Conservation (phyloP, 2,888 invertebrate species). For the Tanaodytes sp. region DNA sequence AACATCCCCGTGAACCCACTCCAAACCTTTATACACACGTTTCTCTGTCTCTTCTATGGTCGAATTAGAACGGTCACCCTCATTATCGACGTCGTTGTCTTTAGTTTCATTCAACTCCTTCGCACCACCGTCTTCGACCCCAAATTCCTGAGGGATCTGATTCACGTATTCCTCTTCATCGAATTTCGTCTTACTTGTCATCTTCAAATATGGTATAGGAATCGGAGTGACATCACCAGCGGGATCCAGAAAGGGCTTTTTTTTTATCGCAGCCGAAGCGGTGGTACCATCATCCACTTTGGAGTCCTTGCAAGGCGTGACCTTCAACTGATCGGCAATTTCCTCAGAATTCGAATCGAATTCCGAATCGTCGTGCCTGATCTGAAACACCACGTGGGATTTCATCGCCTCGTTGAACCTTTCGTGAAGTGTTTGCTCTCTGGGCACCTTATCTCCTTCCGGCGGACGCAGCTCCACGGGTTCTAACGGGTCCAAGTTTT, state of each 20-base stretch:
- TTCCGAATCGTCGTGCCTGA: constrained; percentile 68
- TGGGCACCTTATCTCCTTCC: constrained; percentile 24
- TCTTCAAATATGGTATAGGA: constrained; percentile 35
- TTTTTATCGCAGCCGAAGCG: neutral
- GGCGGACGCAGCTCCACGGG: too few relatives aligned
- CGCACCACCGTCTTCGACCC: neutral
- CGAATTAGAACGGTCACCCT: constrained; percentile 7
- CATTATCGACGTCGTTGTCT: constrained; percentile 22
- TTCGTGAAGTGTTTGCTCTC: constrained; percentile 47
- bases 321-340: constrained; percentile 4
- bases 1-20: constrained; percentile 70
- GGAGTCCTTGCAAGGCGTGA: constrained; percentile 2
- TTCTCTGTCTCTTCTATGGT: constrained; percentile 24
- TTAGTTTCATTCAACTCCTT: constrained; percentile 26
- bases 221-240: constrained; percentile 19
- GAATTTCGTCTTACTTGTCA: neutral
- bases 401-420: constrained; percentile 64
- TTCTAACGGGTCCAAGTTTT: constrained; percentile 60
- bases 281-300: neutral
- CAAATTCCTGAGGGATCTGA: constrained; percentile 11
- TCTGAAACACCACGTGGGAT: constrained; percentile 69
- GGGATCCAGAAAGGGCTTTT: constrained; percentile 30
- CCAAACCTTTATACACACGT: constrained; percentile 67
- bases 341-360: constrained; percentile 66
- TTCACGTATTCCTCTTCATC: constrained; percentile 6